phyloP scores from a whole-genome alignment of 2,888 invertebrate genomes.

The Melieria omissa region DNA sequence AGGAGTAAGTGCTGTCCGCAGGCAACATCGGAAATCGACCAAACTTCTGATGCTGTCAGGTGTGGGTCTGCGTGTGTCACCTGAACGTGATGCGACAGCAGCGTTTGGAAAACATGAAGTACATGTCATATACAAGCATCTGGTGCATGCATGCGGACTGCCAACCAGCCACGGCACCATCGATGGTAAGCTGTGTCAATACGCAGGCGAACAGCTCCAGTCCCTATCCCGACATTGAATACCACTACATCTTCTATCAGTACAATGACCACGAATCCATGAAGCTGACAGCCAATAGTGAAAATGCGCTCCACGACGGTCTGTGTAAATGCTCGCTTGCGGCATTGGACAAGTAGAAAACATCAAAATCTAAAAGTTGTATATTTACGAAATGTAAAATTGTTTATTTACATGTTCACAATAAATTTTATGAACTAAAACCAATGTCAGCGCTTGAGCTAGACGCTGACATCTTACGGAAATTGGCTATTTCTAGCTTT shows the following conservation, averaged over 20 bases:
- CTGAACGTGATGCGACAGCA: slow-evolving; percentile 53
- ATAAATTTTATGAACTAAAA: too few species aligned
- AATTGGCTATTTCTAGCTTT: too few species aligned
- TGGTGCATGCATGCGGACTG: slow-evolving; percentile 68
- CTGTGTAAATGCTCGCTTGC: slow-evolving; percentile 75
- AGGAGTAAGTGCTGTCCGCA: slow-evolving; percentile 61
- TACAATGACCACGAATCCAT: slow-evolving; percentile 45
- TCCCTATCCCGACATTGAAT: slow-evolving; percentile 72
- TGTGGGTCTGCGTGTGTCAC: slow-evolving; percentile 54
- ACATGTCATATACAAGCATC: slow-evolving; percentile 69
- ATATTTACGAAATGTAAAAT: too few species aligned
- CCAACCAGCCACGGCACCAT: slow-evolving; percentile 63
- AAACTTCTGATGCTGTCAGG: slow-evolving; percentile 57
- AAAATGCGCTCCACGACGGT: slow-evolving; percentile 77
- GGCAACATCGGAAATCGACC: slow-evolving; percentile 59
- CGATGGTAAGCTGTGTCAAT: slow-evolving; percentile 71
- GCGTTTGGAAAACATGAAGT: slow-evolving; percentile 49
- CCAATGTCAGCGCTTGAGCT: too few species aligned
- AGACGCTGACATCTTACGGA: too few species aligned
- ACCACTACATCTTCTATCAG: slow-evolving; percentile 64
- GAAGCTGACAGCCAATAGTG: slow-evolving; percentile 61
- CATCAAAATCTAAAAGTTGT: too few species aligned
- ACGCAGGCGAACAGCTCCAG: slow-evolving; percentile 65
- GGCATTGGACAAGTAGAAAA: background rate
- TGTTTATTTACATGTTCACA: too few species aligned